Evolutionary conservation across 2,113 vertebrate species (phyloP), one percentile per base, ranked within the genome.

Genomic region (Prunella fulvescens): DNA sequence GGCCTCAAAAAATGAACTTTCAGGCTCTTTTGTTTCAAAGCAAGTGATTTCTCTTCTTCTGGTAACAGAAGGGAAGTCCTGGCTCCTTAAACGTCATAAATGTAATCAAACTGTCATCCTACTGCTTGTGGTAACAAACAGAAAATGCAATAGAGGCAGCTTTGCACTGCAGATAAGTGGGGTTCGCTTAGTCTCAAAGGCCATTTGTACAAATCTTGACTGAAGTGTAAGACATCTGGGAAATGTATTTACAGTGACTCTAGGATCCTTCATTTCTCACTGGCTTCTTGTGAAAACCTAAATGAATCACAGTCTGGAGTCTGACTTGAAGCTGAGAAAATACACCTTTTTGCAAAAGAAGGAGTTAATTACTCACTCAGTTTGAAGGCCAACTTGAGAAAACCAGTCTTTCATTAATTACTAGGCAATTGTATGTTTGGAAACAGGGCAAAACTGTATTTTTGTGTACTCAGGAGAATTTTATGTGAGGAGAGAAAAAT

Each of bases 51-150:
- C 31, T 58, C 33, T 53, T 82, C 39, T 80, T 50, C 33, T 76
- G 40, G 26, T 81, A 79, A 77, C 7, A 54, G 40, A 82, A 85
- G 12, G 51, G 35, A 78, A 87, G 25, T 62, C 22, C 35, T 85
- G 45, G 5, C 48, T 97, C 50, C 67, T 66, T 73, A 64, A 84
- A 86, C 6, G 11, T 88, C 66, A 79, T 87, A 88, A 90, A 64
- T 42, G 61, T 74, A 81, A 93, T 92, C 93, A 96, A 96, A 76
- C 51, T 95, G 89, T 92, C 93, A 94, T 84, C 37, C 73, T 89
- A 19, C 61, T 92, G 37, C 81, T 87, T 33, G 11, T 81, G 50
- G 81, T 86, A 94, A 92, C 81, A 93, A 95, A 96, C 67, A 88
- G 51, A 91, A 89, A 91, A 91, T 39, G 67, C 44, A 71, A 66